Evolutionary conservation across 2,797 vertebrate genomes (phyloP), one percentile per base, ranked within the genome.

Genomic region (Darevskia mixta): DNA sequence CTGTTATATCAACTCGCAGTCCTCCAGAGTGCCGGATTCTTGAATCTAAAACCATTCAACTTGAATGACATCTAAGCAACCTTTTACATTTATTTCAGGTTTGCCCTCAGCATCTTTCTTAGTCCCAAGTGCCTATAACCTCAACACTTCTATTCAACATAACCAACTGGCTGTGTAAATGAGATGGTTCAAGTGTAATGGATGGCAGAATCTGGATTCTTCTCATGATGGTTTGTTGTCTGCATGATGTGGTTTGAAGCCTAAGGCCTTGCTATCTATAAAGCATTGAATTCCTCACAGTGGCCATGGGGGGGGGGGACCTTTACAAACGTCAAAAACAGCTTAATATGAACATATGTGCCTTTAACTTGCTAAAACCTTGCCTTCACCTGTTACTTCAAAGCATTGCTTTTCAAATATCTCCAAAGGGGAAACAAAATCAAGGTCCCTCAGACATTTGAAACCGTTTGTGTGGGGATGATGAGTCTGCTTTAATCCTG

Each of bases 121-220:
- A 71, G 8, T 86, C 76, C 66, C 64, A 3, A 90, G 78, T 10
- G 61, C 71, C 86, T 58, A 0, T 55, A n/a, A 72, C 86, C 85
- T 27, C 8, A 66, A 13, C 0, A 0, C 72, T 6, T 61, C 66
- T 0, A 0, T 35, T 66, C 25, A 29, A 0, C 1, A 87, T 0
- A 2, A 64, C 0, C 49, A 49, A 13, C 49, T 73, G 81, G 87
- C 79, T 55, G 0, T 18, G 0, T 32, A 20, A 66, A 35, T 0
- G 67, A 79, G 45, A 86, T 82, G 86, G 89, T 92, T 85, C 86
- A 29, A 82, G 89, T 78, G 2, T 1, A 69, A 82, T 17, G 35
- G 8, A 41, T 71, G 38, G 45, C 82, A 86, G 88, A 87, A 89
- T 61, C 8, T 3, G 32, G 29, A 35, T 35, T 32, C 3, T 85